A percentile compares a stretch with the other conserved stretches of the same genome.
These are phyloP conservation scores for Liolophura sinensis DNA, from an alignment of 1,140 invertebrate genomes.

Conservation along the genomic window DNA sequence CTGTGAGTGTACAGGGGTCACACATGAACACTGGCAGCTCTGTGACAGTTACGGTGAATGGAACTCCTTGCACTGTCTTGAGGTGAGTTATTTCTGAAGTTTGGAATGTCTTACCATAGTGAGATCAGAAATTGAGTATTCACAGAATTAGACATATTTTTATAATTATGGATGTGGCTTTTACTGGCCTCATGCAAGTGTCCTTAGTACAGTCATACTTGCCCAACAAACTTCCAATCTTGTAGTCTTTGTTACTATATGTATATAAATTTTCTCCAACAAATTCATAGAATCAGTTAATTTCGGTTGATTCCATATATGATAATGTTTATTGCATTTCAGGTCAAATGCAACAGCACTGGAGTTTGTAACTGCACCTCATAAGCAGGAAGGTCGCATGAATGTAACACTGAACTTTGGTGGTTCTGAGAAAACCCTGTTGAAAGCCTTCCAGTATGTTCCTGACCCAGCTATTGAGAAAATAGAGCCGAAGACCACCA, in stretches of 20 bases:
- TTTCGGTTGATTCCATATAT: neutral
- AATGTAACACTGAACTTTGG: constrained; percentile 47
- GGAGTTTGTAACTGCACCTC: constrained; percentile 36
- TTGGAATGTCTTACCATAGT: too few species aligned
- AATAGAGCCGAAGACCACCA: constrained; percentile 42
- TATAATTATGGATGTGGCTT: too few species aligned
- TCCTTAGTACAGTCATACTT: too few species aligned
- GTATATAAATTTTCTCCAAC: neutral
- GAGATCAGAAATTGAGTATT: too few species aligned
- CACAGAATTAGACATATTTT: too few species aligned
- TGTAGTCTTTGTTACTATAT: neutral
- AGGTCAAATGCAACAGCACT: constrained; percentile 36
- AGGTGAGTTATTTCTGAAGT: constrained; percentile 27
- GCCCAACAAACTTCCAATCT: too few species aligned
- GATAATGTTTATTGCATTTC: constrained; percentile 9
- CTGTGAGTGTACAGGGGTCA: constrained; percentile 85
- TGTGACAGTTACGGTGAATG: constrained; percentile 85
- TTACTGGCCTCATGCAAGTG: too few species aligned
- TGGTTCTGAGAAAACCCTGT: constrained; percentile 30
- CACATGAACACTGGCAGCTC: constrained; percentile 93
- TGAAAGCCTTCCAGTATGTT: constrained; percentile 33
- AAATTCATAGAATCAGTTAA: constrained; percentile 6
- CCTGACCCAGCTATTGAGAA: constrained; percentile 41
- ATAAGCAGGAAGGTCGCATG: constrained; percentile 21
- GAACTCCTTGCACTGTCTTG: constrained; percentile 72